Percentiles rank a stretch among this genome's conserved stretches.
phyloP scores from a whole-genome alignment of 2,888 invertebrate genomes.

The Archips crataeganus region DNA sequence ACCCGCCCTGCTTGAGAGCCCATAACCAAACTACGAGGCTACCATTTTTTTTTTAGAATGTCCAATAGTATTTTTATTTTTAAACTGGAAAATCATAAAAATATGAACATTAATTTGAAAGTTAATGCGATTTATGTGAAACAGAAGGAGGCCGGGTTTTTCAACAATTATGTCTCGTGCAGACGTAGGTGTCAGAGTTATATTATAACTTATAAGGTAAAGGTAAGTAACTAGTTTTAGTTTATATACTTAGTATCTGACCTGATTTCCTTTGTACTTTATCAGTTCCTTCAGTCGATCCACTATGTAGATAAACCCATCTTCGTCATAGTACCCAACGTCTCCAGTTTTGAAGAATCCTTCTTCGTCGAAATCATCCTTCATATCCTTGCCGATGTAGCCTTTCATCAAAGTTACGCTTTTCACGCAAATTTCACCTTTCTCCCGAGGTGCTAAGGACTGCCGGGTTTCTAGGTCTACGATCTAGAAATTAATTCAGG shows the following conservation, averaged over 20 bases:
- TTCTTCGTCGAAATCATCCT: constrained; percentile 88
- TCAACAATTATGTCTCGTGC: no score
- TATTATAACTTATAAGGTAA: no score
- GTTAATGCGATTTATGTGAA: no score
- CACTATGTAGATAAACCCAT: constrained; percentile 89
- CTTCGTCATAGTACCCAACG: constrained; percentile 89
- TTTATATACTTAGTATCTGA: constrained; percentile 48
- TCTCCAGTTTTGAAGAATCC: constrained; percentile 91
- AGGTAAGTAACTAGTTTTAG: no score
- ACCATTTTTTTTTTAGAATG: no score
- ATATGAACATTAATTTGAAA: no score
- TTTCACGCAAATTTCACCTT: constrained; percentile 91
- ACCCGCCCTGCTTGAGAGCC: no score
- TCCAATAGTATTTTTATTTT: no score
- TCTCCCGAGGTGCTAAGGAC: constrained; percentile 84
- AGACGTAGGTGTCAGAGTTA: no score
- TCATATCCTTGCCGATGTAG: constrained; percentile 87
- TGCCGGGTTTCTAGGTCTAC: constrained; percentile 84
- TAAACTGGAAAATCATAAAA: no score
- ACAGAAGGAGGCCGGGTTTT: no score
- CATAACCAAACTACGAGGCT: no score
- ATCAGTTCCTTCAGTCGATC: constrained; percentile 93
- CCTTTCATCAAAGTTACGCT: constrained; percentile 91
- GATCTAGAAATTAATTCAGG: constrained; percentile 53
- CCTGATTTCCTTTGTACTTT: constrained; percentile 92